These are phyloP conservation scores for Blera fallax DNA, from an alignment of 2,888 invertebrate species.

Conservation along the genomic window DNA sequence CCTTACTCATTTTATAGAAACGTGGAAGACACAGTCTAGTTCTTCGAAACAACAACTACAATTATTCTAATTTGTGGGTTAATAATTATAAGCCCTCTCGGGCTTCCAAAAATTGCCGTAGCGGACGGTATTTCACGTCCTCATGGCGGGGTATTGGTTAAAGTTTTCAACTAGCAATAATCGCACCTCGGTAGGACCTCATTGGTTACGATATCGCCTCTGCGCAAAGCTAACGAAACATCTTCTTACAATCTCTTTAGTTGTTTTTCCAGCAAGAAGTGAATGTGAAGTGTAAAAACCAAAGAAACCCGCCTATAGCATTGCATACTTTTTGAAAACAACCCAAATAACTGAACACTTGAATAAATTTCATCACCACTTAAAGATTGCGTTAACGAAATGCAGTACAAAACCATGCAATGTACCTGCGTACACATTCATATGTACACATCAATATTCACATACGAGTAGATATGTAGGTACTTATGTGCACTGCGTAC, in stretches of 20 bases:
- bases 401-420: no score
- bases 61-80: no score
- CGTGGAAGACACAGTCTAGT: no score
- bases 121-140: constrained; percentile 93
- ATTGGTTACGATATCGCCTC: constrained; percentile 96
- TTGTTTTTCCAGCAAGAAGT: background rate
- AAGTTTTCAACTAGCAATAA: constrained; percentile 97
- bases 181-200: constrained; percentile 94
- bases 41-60: no score
- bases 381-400: no score
- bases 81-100: constrained; percentile 81
- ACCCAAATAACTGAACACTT: background rate
- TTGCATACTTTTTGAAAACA: constrained; percentile 23
- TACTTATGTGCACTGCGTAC: background rate
- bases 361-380: background rate
- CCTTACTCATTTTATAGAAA: no score
- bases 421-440: no score
- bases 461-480: no score
- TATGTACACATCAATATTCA: no score
- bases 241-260: background rate
- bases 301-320: background rate
- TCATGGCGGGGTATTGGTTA: constrained; percentile 95
- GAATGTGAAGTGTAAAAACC: constrained; percentile 20
- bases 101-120: constrained; percentile 93
- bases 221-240: constrained; percentile 89